Evolutionary conservation across 35 echinoderm and acorn worm species (phyloP), one percentile per base, ranked within the genome.

Genomic region (Ptychodera flava): DNA sequence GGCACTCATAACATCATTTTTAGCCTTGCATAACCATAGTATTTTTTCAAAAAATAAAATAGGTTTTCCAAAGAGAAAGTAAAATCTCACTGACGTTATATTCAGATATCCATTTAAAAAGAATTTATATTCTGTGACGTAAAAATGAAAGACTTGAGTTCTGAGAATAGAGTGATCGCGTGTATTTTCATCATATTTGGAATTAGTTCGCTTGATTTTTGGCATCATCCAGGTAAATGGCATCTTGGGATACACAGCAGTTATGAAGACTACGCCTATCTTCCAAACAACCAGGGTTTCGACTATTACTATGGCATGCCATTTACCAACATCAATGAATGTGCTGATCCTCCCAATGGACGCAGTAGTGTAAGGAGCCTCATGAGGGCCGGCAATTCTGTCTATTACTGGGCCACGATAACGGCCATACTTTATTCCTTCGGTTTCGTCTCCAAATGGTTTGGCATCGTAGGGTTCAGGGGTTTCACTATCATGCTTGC

Each of bases 221-320:
- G n/a, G n/a, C n/a, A n/a, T n/a, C n/a, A n/a, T n/a, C n/a, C n/a
- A 99, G 96, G 96, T 77, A 99, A 99, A 88, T 99, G 96, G 96
- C 96, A 99, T 88, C 77, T 99, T n/a, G 96, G 96, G 16, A 82
- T 81, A 33, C 81, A 82, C 32, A 94, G 96, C 79, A 90, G 92
- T 16, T 35, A 79, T 28, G 88, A 92, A 37, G 79, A 87, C 28
- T 76, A 79, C 15, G 94, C 92, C 76, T 92, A 88, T 33, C 90
- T 94, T 35, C 96, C 96, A 12, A 99, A 92, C 33, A 88, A 92
- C 30, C 96, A 99, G 36, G 95, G 95, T 28, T 98, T 98, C 32
- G 88, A 98, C 36, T 98, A 98, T 85, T 98, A 92, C 88, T 98
- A 94, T 85, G 95, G 95, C 36, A 81, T 94, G 28, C 95, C 95